phyloP scores from a whole-genome alignment of 2,797 vertebrate species.

The Oreortyx pictus region DNA sequence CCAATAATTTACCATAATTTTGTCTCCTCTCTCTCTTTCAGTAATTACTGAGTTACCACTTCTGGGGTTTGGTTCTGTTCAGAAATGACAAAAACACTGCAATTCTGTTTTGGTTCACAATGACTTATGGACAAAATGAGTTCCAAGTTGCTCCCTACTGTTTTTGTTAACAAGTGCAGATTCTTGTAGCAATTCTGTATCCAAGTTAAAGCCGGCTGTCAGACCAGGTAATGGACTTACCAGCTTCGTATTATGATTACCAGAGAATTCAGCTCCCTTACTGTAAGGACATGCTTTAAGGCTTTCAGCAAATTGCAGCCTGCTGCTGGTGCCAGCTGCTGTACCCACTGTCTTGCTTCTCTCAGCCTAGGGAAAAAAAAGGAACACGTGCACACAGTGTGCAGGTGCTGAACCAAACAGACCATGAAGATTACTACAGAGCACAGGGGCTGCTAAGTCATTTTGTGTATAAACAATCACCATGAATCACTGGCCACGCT shows the following conservation, averaged over 20 bases:
- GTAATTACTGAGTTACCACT: neutral
- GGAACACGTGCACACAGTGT: neutral
- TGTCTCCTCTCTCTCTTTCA: neutral
- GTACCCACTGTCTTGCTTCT: conserved; percentile 79
- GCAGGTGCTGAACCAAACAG: neutral
- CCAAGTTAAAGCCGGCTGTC: neutral
- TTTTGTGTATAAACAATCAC: neutral
- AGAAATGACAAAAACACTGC: neutral
- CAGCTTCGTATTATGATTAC: conserved; percentile 79
- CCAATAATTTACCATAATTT: neutral
- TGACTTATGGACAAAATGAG: neutral
- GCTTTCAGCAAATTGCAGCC: conserved; percentile 82
- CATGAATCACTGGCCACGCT: neutral
- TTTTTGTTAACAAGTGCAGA: neutral
- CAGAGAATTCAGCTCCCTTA: conserved; percentile 78
- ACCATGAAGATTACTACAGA: neutral
- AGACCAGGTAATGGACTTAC: conserved; percentile 61
- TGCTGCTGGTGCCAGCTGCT: conserved; percentile 68
- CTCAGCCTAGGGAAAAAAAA: conserved; percentile 64
- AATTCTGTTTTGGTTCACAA: neutral
- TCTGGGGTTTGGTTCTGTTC: neutral
- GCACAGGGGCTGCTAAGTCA: neutral
- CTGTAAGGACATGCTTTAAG: conserved; percentile 65
- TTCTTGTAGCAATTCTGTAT: neutral
- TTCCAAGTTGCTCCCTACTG: neutral